Base-by-base conservation (phyloP, 2,797 vertebrate species). In the Heteromormyrus szaboi region DNA sequence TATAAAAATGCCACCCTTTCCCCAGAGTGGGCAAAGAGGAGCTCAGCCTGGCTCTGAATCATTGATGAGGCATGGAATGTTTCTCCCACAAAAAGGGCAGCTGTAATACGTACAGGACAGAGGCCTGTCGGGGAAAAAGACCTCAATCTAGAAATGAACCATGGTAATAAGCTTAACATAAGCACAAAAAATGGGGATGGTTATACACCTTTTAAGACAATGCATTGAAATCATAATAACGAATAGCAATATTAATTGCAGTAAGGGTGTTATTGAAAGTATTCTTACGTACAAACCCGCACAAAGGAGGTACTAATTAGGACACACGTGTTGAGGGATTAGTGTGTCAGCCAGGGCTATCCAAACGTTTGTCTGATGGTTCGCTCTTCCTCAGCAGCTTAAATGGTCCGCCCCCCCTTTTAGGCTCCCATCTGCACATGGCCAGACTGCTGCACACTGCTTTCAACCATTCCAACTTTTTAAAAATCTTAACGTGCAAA, bases 41-140 rank as follows among this genome's bases (percentile, higher is more conserved):
- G 95, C 94, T 95, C 94, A 95, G 94, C 94, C 92, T 89, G 46
- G 92, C 92, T 41, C 95, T 97, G 93, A 97, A 97, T 97, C 96
- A 96, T 97, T 96, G 94, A 97, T 95, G 89, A 91, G 91, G 92
- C 92, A 93, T 95, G 96, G 96, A 95, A 68, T 81, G 93, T 95
- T 95, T 93, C 92, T 94, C 92, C 85, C 14, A n/a, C 93, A 92
- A 91, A 93, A 90, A 90, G 93, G 91, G 91, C 92, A 62, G 93
- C n/a, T 2, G 92, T 94, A 94, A 95, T 94, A 41, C 41, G 41
- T 41, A 95, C 94, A 88, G 92, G 94, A 92, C 85, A 37, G 17
- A 17, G 29, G 56, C 9, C 48, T 46, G 81, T 88, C 56, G 91
- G 92, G 91, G 88, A 79, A 83, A 88, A 90, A 92, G 91, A 87